These are phyloP conservation scores for Rhingia campestris DNA, from an alignment of 2,888 invertebrate genomes.

Conservation along the genomic window DNA sequence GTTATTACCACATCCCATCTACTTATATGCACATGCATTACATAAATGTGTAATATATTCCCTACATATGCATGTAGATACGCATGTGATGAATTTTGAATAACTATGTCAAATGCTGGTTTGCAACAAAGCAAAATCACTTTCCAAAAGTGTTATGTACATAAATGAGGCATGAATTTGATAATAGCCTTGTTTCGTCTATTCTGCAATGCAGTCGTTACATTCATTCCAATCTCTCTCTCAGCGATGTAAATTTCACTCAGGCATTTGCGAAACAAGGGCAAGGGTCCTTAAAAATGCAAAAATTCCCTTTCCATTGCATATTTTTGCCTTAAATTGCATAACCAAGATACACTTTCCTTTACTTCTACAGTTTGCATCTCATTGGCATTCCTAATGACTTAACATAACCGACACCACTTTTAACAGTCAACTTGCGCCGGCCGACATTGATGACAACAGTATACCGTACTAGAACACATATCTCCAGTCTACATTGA, in stretches of 20 bases:
- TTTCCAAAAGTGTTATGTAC: background rate
- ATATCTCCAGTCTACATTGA: too few species aligned
- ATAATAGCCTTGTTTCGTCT: slow-evolving; percentile 36
- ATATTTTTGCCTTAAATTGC: slow-evolving; percentile 1
- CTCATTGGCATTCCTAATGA: background rate
- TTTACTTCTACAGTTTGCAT: background rate
- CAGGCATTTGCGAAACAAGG: slow-evolving; percentile 26
- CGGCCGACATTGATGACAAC: slow-evolving; percentile 11
- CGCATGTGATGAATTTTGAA: background rate
- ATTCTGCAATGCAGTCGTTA: background rate
- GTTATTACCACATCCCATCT: background rate
- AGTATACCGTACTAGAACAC: background rate
- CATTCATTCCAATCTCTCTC: background rate
- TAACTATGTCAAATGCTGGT: slow-evolving; percentile 26
- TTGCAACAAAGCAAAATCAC: slow-evolving; percentile 21
- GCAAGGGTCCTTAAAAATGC: slow-evolving; percentile 39
- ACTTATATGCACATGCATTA: background rate
- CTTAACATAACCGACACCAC: slow-evolving; percentile 14
- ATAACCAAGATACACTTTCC: background rate
- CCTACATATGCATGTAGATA: background rate
- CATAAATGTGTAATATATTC: background rate
- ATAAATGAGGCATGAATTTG: slow-evolving; percentile 25
- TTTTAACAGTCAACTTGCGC: slow-evolving; percentile 10
- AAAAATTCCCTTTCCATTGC: slow-evolving; percentile 21
- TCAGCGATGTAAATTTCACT: slow-evolving; percentile 39